Evolutionary conservation across 2,113 vertebrate species (phyloP).

Genomic region (Rutilus rutilus): DNA sequence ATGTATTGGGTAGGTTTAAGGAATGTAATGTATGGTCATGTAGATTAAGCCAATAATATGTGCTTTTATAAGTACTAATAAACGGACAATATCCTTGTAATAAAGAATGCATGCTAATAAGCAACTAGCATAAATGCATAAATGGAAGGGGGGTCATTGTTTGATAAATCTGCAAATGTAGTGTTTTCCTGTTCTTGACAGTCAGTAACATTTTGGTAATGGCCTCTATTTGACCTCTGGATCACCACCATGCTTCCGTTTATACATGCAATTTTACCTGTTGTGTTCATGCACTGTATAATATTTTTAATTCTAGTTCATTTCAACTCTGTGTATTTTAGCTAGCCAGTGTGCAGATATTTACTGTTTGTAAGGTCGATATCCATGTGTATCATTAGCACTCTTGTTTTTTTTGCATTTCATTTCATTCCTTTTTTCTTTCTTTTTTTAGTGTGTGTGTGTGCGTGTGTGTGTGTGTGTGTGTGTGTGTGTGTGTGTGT

Average conservation of each 20-base stretch:
- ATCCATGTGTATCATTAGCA: slow-evolving; percentile 89
- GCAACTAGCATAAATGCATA: background rate
- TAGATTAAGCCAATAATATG: no score
- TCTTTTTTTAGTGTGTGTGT: background rate
- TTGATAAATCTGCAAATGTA: slow-evolving; percentile 73
- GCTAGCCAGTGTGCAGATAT: background rate
- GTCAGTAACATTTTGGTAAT: slow-evolving; percentile 70
- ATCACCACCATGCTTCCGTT: slow-evolving; percentile 70
- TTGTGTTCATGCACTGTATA: slow-evolving; percentile 79
- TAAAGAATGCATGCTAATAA: no score
- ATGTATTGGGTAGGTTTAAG: no score
- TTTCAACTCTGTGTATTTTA: slow-evolving; percentile 9
- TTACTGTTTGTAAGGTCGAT: slow-evolving; percentile 71
- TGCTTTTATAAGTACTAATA: no score
- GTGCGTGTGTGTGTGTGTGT: background rate
- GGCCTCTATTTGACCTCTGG: slow-evolving; percentile 79
- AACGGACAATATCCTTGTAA: no score
- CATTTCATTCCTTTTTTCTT: background rate
- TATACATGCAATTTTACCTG: slow-evolving; percentile 84
- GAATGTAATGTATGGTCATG: no score
- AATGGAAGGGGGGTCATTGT: slow-evolving; percentile 46
- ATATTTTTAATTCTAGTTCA: background rate
- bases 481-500: background rate
- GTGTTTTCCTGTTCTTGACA: slow-evolving; percentile 71
- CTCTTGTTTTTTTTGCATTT: slow-evolving; percentile 72